Conservation (phyloP, 92 coral and sea anemone species). For the Scolanthus callimorphus region DNA sequence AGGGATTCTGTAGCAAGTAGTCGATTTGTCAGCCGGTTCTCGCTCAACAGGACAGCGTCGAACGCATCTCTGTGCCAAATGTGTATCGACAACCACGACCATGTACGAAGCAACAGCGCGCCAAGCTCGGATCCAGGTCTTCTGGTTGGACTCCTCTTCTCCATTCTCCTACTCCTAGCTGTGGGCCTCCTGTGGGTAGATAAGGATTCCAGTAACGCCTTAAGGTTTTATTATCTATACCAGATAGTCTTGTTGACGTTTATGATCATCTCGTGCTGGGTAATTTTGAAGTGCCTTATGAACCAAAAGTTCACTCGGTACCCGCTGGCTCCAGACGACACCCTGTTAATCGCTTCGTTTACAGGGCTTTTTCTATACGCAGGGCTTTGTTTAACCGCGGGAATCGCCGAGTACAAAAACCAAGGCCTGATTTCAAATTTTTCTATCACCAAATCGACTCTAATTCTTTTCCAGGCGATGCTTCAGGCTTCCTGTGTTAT, state of each 20-base stretch:
- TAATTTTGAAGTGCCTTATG: constrained; percentile 81
- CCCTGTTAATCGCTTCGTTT: constrained; percentile 75
- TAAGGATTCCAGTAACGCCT: constrained; percentile 69
- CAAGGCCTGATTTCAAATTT: constrained; percentile 69
- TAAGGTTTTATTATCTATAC: constrained; percentile 81
- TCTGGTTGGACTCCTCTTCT: constrained; percentile 78
- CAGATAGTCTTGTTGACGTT: constrained; percentile 73
- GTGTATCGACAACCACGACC: constrained; percentile 78
- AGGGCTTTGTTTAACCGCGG: constrained; percentile 89
- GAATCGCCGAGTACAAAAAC: constrained; percentile 88
- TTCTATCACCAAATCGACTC: constrained; percentile 78
- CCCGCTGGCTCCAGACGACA: constrained; percentile 88
- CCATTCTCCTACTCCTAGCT: constrained; percentile 80
- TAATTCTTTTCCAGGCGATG: constrained; percentile 82
- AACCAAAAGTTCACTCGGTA: constrained; percentile 89
- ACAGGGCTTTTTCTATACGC: constrained; percentile 87
- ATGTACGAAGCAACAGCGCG: constrained; percentile 63
- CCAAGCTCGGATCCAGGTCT: constrained; percentile 96
- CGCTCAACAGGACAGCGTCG: constrained; percentile 80
- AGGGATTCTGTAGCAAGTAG: constrained; percentile 64
- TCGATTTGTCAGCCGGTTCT: constrained; percentile 70
- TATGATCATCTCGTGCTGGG: constrained; percentile 93
- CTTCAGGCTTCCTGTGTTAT: constrained; percentile 89
- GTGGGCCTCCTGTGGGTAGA: constrained; percentile 90
- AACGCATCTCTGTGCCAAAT: constrained; percentile 87